Conservation (phyloP, 2,888 invertebrate species). For the Heliothis peltigera region DNA sequence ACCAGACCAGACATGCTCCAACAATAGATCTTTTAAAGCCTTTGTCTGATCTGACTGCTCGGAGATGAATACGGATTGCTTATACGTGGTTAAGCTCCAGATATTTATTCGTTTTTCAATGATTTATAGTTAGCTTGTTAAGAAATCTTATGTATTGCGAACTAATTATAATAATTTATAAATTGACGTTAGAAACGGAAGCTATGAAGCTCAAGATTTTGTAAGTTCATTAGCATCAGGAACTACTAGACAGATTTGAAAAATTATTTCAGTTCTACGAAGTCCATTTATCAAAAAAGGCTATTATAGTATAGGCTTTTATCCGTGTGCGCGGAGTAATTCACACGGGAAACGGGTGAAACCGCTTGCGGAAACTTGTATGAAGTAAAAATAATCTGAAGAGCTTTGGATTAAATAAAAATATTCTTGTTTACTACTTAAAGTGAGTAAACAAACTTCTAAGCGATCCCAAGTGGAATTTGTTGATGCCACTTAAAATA, state of each 20-base stretch:
- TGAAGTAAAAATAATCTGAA: slow-evolving; percentile 23
- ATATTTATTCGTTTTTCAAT: slow-evolving; percentile 52
- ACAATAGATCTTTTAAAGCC: slow-evolving; percentile 79
- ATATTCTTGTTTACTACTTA: slow-evolving; percentile 33
- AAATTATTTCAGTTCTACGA: no score
- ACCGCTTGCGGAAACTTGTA: no score
- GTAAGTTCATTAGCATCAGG: no score
- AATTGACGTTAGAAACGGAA: slow-evolving; percentile 24
- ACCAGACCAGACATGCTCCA: slow-evolving; percentile 70
- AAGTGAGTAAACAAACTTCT: slow-evolving; percentile 34
- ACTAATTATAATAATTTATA: slow-evolving; percentile 40
- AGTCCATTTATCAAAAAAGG: no score
- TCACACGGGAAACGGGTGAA: no score
- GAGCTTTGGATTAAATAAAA: slow-evolving; percentile 23
- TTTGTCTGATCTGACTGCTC: slow-evolving; percentile 70
- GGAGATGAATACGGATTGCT: slow-evolving; percentile 61
- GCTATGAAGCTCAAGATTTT: no score
- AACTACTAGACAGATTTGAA: no score
- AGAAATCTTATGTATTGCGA: slow-evolving; percentile 24
- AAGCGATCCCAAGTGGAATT: slow-evolving; percentile 28
- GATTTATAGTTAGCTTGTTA: slow-evolving; percentile 56
- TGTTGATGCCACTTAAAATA: slow-evolving; percentile 43
- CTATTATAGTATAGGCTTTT: no score
- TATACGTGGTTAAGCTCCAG: slow-evolving; percentile 40
- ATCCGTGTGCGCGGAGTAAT: no score